Conservation (phyloP, 2,888 invertebrate species). For the Limnephilus lunatus region DNA sequence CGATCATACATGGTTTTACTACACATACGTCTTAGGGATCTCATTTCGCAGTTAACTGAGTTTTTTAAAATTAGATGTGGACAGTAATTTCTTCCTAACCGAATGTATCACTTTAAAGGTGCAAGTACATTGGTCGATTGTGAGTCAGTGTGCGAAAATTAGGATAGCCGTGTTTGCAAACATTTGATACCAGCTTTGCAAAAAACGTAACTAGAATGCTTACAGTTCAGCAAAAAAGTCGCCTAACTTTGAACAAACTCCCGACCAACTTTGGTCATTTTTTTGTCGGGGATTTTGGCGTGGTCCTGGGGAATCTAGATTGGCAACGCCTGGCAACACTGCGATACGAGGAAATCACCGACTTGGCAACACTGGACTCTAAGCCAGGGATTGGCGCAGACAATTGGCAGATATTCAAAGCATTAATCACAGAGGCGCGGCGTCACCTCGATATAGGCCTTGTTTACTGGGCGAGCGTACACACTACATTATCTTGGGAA, state of each 20-base stretch:
- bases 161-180: too few relatives aligned
- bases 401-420: slow-evolving; percentile 52
- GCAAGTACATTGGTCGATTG: too few relatives aligned
- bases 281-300: slow-evolving; percentile 7
- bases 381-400: slow-evolving; percentile 41
- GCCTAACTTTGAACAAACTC: background rate
- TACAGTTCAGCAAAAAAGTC: background rate
- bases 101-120: too few relatives aligned
- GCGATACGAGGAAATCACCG: slow-evolving; percentile 26
- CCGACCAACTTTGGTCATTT: background rate
- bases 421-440: slow-evolving; percentile 43
- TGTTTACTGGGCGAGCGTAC: background rate
- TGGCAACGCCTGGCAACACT: slow-evolving; percentile 46
- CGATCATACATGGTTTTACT: too few relatives aligned
- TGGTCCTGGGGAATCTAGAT: slow-evolving; percentile 25
- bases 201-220: too few relatives aligned
- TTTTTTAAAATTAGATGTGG: too few relatives aligned
- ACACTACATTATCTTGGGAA: background rate
- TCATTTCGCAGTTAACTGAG: too few relatives aligned
- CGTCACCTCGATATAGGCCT: slow-evolving; percentile 13
- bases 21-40: too few relatives aligned
- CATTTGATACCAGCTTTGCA: too few relatives aligned
- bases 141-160: too few relatives aligned
- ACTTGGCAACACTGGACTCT: slow-evolving; percentile 44
- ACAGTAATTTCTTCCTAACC: too few relatives aligned